Evolutionary conservation across 2,888 invertebrate species (phyloP).

Genomic region (Pemphredon lugubris): DNA sequence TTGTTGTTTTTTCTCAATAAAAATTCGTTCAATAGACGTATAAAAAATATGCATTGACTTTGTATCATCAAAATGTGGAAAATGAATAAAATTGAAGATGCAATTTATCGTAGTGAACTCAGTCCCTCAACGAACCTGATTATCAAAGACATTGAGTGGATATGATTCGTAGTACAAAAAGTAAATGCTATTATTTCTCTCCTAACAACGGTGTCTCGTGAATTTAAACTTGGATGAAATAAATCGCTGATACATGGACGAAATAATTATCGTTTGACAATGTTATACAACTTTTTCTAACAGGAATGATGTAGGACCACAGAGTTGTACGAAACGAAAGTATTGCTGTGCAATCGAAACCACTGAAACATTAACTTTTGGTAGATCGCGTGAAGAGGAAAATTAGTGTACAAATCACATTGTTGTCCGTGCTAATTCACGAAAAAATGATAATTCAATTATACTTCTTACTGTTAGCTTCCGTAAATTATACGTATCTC

Average conservation of each 20-base stretch:
- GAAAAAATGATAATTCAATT: conserved; percentile 31
- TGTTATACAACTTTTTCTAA: conserved; percentile 10
- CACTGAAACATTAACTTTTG: conserved; percentile 4
- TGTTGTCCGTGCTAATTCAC: background rate
- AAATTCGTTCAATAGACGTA: conserved; percentile 24
- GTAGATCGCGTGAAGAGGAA: conserved; percentile 6
- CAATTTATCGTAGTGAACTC: conserved; percentile 8
- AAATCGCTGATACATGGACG: conserved; percentile 9
- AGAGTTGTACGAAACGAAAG: conserved; percentile 19
- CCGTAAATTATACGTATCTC: conserved; percentile 40
- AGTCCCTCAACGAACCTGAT: conserved; percentile 16
- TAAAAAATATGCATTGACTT: conserved; percentile 24
- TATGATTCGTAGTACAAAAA: conserved; percentile 1
- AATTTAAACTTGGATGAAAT: conserved; percentile 10
- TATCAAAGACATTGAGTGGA: conserved; percentile 12
- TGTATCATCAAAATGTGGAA: conserved; percentile 21
- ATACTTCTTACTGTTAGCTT: conserved; percentile 33
- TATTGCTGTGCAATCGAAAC: conserved; percentile 5
- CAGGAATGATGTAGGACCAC: conserved; percentile 34
- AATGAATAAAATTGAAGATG: conserved; percentile 12
- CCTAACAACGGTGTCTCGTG: background rate
- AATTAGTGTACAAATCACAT: conserved; percentile 16
- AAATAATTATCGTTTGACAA: background rate
- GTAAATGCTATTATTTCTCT: conserved; percentile 25
- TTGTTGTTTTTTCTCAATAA: conserved; percentile 13